Evolutionary conservation across 2,113 vertebrate genomes (phyloP).

Genomic region (Tursiops truncatus): DNA sequence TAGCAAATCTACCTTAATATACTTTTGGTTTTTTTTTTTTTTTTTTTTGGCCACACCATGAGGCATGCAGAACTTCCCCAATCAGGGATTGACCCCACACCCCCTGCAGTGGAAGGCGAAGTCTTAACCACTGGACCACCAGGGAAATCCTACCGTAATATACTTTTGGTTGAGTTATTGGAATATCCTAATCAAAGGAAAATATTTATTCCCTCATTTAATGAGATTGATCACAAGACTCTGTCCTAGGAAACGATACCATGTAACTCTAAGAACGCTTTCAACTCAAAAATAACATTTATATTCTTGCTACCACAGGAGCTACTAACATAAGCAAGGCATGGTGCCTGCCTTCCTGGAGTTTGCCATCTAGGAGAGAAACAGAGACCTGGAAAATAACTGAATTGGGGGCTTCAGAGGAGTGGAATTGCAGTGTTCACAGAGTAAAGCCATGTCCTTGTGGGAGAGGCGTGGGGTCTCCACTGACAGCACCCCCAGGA

Average conservation of each 20-base stretch:
- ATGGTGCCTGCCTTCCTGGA: not conserved
- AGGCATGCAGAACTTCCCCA: not conserved
- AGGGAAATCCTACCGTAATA: not conserved
- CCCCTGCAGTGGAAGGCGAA: not conserved
- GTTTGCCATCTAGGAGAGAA: not conserved
- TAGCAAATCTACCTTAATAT: not conserved
- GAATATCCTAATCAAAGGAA: not conserved
- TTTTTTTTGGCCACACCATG: not conserved
- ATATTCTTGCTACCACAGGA: not conserved
- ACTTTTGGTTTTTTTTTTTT: not conserved
- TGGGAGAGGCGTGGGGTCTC: not conserved
- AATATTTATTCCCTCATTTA: not conserved
- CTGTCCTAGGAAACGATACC: not conserved
- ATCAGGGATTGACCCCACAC: not conserved
- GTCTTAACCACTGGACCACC: not conserved
- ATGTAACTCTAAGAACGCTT: not conserved
- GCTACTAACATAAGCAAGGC: not conserved
- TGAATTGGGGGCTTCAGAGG: not conserved
- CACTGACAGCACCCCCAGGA: not conserved
- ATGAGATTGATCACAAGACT: not conserved
- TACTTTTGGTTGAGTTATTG: not conserved
- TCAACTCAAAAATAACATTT: not conserved
- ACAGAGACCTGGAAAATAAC: not conserved
- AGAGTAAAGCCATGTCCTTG: not conserved
- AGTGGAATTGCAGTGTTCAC: not conserved